Conservation (phyloP, 2,888 invertebrate species). For the Glyphotaelius pellucidus region DNA sequence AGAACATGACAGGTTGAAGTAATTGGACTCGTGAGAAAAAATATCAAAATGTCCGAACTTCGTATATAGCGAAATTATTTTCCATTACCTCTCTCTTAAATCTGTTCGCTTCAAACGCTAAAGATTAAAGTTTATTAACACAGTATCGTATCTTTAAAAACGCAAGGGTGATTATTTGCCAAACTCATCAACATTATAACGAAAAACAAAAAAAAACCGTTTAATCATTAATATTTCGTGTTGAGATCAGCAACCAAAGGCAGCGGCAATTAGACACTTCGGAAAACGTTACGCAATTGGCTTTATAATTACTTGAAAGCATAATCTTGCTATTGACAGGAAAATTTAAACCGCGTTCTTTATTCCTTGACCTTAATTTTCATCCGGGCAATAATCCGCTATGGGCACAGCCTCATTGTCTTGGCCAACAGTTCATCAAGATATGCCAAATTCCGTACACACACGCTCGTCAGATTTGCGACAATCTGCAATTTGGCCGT, state of each 20-base stretch:
- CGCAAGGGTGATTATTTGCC: too few species aligned
- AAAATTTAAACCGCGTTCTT: slow-evolving; percentile 7
- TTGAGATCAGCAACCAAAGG: background rate
- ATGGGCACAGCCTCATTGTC: background rate
- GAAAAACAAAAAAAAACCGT: too few species aligned
- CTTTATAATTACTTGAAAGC: background rate
- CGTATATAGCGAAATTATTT: background rate
- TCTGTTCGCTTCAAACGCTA: background rate
- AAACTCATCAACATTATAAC: too few species aligned
- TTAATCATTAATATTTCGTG: background rate
- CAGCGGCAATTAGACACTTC: background rate
- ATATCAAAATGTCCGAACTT: slow-evolving; percentile 29
- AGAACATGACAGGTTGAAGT: slow-evolving; percentile 1
- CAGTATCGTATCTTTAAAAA: too few species aligned
- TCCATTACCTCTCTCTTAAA: background rate
- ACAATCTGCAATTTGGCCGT: slow-evolving; percentile 19
- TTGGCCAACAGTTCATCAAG: background rate
- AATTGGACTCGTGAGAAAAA: slow-evolving; percentile 35
- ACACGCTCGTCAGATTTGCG: slow-evolving; percentile 9
- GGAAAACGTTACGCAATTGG: background rate
- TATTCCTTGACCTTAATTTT: slow-evolving; percentile 25
- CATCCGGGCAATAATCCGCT: slow-evolving; percentile 16
- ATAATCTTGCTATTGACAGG: background rate
- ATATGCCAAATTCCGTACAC: slow-evolving; percentile 23
- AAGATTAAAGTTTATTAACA: background rate